phyloP scores from a whole-genome alignment of 2,888 invertebrate species.

The Nudaria mundana region DNA sequence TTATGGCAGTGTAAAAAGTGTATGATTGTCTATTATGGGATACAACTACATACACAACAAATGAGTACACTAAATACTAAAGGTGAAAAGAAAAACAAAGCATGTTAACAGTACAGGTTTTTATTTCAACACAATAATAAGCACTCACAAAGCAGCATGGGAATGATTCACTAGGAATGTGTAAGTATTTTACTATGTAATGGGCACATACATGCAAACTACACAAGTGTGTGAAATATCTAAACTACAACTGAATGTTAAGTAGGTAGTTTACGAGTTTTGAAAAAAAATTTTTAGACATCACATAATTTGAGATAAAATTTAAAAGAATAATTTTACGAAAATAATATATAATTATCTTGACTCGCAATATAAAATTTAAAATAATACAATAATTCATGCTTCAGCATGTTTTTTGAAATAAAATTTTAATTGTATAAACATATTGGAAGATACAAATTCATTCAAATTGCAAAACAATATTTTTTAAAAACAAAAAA shows the following conservation, averaged over 20 bases:
- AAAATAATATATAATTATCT: not conserved
- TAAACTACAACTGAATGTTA: not conserved
- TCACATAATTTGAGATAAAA: constrained; percentile 3
- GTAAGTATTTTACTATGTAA: constrained; percentile 13
- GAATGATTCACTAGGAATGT: constrained; percentile 16
- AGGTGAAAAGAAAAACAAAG: constrained; percentile 27
- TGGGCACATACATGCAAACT: constrained; percentile 22
- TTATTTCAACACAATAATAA: constrained; percentile 28
- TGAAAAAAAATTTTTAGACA: constrained; percentile 16
- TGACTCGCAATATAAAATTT: too few species aligned
- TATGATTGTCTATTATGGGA: not conserved
- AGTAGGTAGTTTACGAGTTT: not conserved
- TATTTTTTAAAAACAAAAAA: not conserved
- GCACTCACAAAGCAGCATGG: constrained; percentile 20
- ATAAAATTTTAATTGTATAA: not conserved
- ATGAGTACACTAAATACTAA: constrained; percentile 1
- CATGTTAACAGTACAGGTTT: constrained; percentile 16
- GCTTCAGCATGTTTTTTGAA: not conserved
- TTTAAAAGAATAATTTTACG: not conserved
- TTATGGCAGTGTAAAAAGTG: too few species aligned
- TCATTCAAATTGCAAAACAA: not conserved
- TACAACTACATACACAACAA: not conserved
- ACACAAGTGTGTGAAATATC: not conserved
- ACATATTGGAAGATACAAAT: not conserved
- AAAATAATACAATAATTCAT: too few species aligned